Evolutionary conservation across 2,888 invertebrate genomes (phyloP), one percentile per base, ranked within the genome.

Genomic region (Julus scanicus): DNA sequence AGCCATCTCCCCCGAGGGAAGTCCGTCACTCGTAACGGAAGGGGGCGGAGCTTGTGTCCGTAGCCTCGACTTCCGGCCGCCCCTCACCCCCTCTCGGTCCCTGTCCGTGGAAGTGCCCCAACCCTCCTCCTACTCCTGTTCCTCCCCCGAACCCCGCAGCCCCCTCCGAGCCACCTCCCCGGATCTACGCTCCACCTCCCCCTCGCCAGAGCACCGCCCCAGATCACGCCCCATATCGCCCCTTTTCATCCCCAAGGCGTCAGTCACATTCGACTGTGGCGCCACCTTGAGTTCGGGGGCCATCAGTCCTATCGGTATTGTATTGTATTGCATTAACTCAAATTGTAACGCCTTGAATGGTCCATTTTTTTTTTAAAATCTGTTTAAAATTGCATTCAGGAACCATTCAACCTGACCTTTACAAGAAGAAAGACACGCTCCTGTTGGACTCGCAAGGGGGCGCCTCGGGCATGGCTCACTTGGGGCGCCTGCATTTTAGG

Each of bases 401-500:
- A 49, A 95, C 97, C 37, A 94, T 97, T 1, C 97, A 97, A 91
- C 97, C 97, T 0, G 97, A 97, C 92, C 93, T 97, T 71, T 97
- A 97, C 92, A 95, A 96, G 48, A 90, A 91, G 71, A 92, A 92
- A 88, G 92, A 92, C 89, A 91, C 91, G 44, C 91, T 92, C 5
- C 90, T 92, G n/a, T 91, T 92, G 86, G 92, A 92, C 88, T 89
- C 90, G 96, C 96, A 91, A 95, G 96, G 2, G 96, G 96, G 0
- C 93, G 97, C 85, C 95, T 96, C 91, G 94, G 96, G 91, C 95
- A 94, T 88, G 93, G 94, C 90, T 92, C 94, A 90, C 91, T 94
- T 97, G 85, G 97, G 97, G 57, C 94, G 96, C 89, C 94, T 98
- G 90, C 97, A 97, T 91, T 94, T 97, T 90, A 94, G 97, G 88